These are phyloP conservation scores for Phengaris alcon DNA, from an alignment of 2,888 invertebrate species.

Conservation along the genomic window DNA sequence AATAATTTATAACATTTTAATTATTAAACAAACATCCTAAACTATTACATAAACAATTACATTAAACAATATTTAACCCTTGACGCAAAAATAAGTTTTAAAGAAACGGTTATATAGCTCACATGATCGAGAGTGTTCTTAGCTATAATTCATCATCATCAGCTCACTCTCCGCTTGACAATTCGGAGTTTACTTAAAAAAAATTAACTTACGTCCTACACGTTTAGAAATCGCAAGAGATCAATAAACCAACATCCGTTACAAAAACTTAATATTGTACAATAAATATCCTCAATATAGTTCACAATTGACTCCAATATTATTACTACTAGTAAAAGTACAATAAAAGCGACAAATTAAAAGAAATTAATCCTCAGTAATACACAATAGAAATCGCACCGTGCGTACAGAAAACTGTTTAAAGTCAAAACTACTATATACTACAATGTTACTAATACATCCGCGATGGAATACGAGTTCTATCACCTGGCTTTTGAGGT, in stretches of 20 bases:
- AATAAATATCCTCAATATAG: slow-evolving; percentile 1
- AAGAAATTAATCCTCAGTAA: background rate
- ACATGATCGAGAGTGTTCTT: too few relatives aligned
- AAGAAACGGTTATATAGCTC: too few relatives aligned
- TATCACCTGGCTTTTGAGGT: background rate
- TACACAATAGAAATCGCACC: background rate
- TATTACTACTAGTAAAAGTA: background rate
- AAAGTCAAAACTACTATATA: background rate
- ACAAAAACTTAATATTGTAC: background rate
- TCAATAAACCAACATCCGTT: background rate
- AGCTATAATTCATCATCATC: too few relatives aligned
- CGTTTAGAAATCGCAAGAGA: background rate
- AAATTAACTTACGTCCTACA: background rate
- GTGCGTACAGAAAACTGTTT: background rate
- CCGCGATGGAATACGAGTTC: background rate
- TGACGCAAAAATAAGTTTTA: too few relatives aligned
- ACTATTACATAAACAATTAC: too few relatives aligned
- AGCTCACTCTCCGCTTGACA: too few relatives aligned
- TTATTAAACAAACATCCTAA: too few relatives aligned
- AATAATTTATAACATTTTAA: too few relatives aligned
- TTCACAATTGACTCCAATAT: slow-evolving; percentile 14
- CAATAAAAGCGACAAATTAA: slow-evolving; percentile 20
- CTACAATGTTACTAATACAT: background rate
- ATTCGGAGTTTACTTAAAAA: background rate
- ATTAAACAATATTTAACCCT: too few relatives aligned